Conservation (phyloP, 2,113 vertebrate genomes). For the Leucoraja erinaceus region DNA sequence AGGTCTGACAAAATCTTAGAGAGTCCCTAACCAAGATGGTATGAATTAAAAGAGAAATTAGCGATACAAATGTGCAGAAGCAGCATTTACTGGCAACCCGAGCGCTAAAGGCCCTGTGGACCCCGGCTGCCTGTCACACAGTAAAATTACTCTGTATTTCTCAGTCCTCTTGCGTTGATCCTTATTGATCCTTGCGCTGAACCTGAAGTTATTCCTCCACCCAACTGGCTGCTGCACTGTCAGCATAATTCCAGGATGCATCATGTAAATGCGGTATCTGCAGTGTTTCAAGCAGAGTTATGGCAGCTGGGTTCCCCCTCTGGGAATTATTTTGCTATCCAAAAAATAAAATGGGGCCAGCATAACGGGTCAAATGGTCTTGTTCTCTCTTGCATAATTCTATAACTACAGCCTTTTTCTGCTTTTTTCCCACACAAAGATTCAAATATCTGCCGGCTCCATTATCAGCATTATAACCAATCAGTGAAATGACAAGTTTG, state of each 20-base stretch:
- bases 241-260: neutral
- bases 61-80: neutral
- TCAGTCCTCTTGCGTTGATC: neutral
- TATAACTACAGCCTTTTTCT: neutral
- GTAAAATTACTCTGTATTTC: neutral
- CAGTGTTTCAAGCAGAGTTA: neutral
- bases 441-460: neutral
- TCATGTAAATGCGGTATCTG: neutral
- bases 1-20: neutral
- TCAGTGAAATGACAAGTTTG: neutral
- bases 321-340: neutral
- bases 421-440: neutral
- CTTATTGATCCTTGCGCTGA: neutral
- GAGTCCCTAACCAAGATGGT: neutral
- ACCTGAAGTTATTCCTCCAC: neutral
- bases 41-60: neutral
- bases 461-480: neutral
- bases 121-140: neutral
- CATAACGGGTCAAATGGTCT: neutral
- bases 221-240: neutral
- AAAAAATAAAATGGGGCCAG: neutral
- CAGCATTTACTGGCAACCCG: neutral
- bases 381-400: neutral
- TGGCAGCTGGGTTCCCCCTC: neutral
- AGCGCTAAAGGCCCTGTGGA: neutral